Conservation (phyloP, 1,140 invertebrate genomes). For the Pararge aegeria region DNA sequence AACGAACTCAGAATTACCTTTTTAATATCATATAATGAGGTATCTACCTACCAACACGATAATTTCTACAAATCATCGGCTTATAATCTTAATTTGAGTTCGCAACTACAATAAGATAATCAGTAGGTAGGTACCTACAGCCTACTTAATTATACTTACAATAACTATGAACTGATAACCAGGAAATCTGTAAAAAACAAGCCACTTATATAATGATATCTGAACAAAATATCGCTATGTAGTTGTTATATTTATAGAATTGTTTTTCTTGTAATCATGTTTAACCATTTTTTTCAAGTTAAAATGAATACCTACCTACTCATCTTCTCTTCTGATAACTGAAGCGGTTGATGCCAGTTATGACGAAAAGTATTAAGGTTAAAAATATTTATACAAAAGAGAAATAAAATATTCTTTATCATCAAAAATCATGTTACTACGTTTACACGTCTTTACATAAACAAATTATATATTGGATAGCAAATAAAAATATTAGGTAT, state of each 20-base stretch:
- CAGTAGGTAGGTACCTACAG: neutral
- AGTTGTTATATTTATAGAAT: conserved; percentile 1
- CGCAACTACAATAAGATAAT: neutral
- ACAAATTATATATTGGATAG: too few species aligned
- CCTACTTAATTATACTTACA: neutral
- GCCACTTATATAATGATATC: conserved; percentile 8
- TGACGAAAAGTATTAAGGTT: neutral
- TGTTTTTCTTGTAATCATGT: conserved; percentile 1
- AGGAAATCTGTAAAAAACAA: conserved; percentile 11
- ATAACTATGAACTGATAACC: neutral
- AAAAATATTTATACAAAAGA: too few species aligned
- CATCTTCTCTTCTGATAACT: neutral
- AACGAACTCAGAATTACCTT: too few species aligned
- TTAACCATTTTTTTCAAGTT: conserved; percentile 1
- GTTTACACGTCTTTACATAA: too few species aligned
- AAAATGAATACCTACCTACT: neutral
- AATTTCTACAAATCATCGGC: too few species aligned
- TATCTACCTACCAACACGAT: too few species aligned
- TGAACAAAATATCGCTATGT: conserved; percentile 6
- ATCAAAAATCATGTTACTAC: conserved; percentile 5
- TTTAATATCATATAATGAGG: too few species aligned
- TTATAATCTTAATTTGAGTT: neutral
- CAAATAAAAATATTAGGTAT: too few species aligned
- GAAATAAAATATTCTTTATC: too few species aligned
- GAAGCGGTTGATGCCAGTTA: neutral